These are phyloP conservation scores for Chaenogobius annularis DNA, from an alignment of 2,113 vertebrate species.

Conservation along the genomic window DNA sequence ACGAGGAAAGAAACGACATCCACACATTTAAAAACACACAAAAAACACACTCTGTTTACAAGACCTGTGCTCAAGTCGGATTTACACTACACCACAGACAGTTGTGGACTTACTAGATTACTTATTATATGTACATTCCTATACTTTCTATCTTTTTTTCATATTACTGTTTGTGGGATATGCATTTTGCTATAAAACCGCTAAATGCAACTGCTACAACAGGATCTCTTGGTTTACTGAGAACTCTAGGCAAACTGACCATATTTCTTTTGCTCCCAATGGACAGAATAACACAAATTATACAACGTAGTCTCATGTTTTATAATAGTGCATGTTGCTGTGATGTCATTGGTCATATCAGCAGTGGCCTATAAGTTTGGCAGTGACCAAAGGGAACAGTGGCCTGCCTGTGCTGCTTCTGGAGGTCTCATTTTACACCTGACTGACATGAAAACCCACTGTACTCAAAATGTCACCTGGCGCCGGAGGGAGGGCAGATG, in stretches of 20 bases:
- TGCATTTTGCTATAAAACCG: too few species aligned
- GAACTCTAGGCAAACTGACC: constrained; percentile 31
- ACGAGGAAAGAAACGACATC: constrained; percentile 9
- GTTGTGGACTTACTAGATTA: not conserved
- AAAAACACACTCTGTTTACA: constrained; percentile 9
- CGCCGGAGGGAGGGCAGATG: constrained; percentile 16
- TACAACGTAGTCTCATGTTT: constrained; percentile 19
- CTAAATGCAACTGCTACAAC: constrained; percentile 26
- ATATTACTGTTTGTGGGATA: too few species aligned
- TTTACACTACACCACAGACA: not conserved
- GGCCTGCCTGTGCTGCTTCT: constrained; percentile 21
- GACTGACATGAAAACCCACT: constrained; percentile 21
- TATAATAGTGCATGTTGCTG: not conserved
- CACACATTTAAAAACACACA: constrained; percentile 1
- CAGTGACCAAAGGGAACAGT: constrained; percentile 27
- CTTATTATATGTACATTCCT: not conserved
- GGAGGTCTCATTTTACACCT: constrained; percentile 18
- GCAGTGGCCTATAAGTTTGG: constrained; percentile 22
- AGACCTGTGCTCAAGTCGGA: constrained; percentile 14
- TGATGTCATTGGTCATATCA: constrained; percentile 24
- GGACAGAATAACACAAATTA: constrained; percentile 56
- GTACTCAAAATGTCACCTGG: constrained; percentile 5
- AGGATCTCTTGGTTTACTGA: not conserved
- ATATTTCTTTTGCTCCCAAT: constrained; percentile 37
- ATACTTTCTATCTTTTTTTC: too few species aligned